Evolutionary conservation across 1,140 invertebrate genomes (phyloP).

Genomic region (Drosophila auraria): DNA sequence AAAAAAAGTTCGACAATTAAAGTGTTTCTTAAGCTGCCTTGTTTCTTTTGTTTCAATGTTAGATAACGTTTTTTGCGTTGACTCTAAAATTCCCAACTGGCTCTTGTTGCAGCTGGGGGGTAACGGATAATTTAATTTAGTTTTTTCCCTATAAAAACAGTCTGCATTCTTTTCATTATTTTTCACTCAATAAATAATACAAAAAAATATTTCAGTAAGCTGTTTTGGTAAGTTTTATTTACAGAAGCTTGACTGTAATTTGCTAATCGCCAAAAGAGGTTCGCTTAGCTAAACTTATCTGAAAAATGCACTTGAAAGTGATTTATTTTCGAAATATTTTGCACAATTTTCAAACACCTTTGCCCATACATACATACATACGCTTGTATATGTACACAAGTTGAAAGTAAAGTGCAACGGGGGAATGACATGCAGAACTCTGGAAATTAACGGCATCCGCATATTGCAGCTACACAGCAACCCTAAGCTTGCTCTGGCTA

Average conservation of each 20-base stretch:
- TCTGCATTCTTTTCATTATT: neutral
- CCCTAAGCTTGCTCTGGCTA: constrained; percentile 18
- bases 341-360: constrained; percentile 1
- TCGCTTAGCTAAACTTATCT: constrained; percentile 10
- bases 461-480: constrained; percentile 21
- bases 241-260: constrained; percentile 2
- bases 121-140: too few relatives aligned
- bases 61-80: too few relatives aligned
- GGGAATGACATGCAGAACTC: constrained; percentile 20
- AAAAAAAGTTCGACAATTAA: too few relatives aligned
- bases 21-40: too few relatives aligned
- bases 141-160: too few relatives aligned
- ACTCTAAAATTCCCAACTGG: too few relatives aligned
- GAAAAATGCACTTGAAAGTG: constrained; percentile 26
- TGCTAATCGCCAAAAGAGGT: constrained; percentile 1
- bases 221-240: neutral
- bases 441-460: constrained; percentile 26
- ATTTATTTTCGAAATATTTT: constrained; percentile 17
- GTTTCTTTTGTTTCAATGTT: too few relatives aligned
- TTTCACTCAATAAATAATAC: too few relatives aligned
- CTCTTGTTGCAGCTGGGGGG: too few relatives aligned
- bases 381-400: neutral
- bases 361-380: neutral
- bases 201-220: too few relatives aligned
- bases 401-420: constrained; percentile 6